Base-by-base conservation (phyloP, 2,113 vertebrate species). In the Ctenodactylus gundi region DNA sequence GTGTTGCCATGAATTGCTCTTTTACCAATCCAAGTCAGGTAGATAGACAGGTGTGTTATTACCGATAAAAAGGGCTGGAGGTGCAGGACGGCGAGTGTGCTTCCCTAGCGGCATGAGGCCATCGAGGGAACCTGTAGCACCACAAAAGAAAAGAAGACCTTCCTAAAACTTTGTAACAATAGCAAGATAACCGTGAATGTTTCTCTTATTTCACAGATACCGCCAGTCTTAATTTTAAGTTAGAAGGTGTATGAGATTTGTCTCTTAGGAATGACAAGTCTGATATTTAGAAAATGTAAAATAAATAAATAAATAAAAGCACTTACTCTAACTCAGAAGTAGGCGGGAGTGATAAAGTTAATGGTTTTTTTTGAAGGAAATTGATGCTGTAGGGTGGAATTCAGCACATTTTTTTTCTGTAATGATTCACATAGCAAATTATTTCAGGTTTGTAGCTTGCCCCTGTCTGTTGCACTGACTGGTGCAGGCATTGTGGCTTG, bases 281-380 rank as follows among this genome's bases (percentile, higher is more conserved):
- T 76, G 29, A 62, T 57, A 73, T 39, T 75, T 84, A 89, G 84
- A 83, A 82, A 94, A 57, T 57, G 64, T 77, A 90, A 72, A 81
- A 86, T 93, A 60, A 58, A 67, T 27, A 78, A 64, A 82, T 29
- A 65, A 70, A 51, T 60, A 31, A 88, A 58, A 76, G 18, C 20
- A 41, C 41, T 83, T 83, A 60, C 0, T 72, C 76, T 78, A 41
- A 64, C 29, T 85, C 44, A 73, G 39, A 92, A 12, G 25, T 88
- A 87, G 75, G 87, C 17, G 21, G 17, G n/a, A 80, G 25, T 96
- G 31, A 78, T 36, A 72, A 75, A 49, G 53, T 68, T 39, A 72
- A 90, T 57, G 78, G 46, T 34, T 83, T 84, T n/a, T 87, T 72
- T 84, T 94, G 21, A 55, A 83, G 58, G 64, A 68, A 91, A 51